These are phyloP conservation scores for Centropus bengalensis DNA, from an alignment of 2,113 vertebrate genomes.

Conservation along the genomic window DNA sequence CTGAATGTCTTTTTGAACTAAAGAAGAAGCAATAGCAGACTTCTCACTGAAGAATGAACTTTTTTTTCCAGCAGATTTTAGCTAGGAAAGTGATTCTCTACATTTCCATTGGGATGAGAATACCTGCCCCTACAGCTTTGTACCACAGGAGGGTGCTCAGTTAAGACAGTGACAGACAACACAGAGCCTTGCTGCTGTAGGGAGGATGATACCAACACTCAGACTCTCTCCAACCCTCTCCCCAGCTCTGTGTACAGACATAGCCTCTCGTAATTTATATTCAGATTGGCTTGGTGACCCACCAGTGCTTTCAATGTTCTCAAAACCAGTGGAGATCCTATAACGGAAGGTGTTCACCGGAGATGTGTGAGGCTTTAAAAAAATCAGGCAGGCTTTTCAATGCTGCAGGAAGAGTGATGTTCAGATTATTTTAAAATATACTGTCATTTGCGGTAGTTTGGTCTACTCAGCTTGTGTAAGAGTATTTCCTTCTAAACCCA, in stretches of 20 bases:
- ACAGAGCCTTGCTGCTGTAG: background rate
- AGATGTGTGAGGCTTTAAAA: background rate
- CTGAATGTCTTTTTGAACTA: background rate
- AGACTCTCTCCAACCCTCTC: background rate
- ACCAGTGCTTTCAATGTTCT: background rate
- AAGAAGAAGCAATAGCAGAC: background rate
- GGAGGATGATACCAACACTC: background rate
- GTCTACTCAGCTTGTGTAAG: background rate
- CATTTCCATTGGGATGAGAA: background rate
- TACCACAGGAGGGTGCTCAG: accelerated
- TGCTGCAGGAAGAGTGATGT: background rate
- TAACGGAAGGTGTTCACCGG: background rate
- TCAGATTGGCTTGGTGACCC: background rate
- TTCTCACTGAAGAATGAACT: background rate
- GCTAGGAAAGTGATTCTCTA: background rate
- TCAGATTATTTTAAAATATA: background rate
- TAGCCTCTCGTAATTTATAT: background rate
- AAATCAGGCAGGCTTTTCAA: background rate
- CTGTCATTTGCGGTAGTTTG: background rate
- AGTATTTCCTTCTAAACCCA: background rate
- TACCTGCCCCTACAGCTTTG: background rate
- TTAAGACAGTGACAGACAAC: background rate
- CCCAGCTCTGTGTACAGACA: background rate
- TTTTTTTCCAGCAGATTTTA: background rate
- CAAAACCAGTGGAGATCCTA: background rate